Percentiles rank a stretch among this genome's conserved stretches.
Evolutionary conservation across 2,113 vertebrate species (phyloP).

Genomic region (Aphelocoma coerulescens): DNA sequence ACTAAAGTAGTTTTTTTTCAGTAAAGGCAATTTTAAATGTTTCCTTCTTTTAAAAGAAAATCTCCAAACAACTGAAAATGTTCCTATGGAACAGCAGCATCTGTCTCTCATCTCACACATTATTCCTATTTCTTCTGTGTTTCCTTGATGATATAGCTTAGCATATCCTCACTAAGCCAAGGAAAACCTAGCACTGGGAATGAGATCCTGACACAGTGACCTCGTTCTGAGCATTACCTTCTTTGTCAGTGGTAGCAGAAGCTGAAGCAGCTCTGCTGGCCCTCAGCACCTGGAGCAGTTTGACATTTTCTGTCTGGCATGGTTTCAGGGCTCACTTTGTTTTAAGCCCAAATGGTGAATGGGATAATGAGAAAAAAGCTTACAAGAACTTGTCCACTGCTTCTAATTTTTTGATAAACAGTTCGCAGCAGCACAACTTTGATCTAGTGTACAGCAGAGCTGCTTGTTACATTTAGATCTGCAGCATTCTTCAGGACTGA

Average conservation of each 20-base stretch:
- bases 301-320: slow-evolving; percentile 36
- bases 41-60: background rate
- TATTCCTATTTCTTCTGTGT: background rate
- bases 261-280: slow-evolving; percentile 33
- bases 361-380: slow-evolving; percentile 23
- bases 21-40: background rate
- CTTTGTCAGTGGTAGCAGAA: slow-evolving; percentile 34
- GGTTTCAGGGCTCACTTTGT: slow-evolving; percentile 37
- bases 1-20: background rate
- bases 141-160: background rate
- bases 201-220: slow-evolving; percentile 73
- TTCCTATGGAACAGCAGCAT: background rate
- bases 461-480: slow-evolving; percentile 4
- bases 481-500: background rate
- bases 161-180: background rate
- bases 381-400: slow-evolving; percentile 50
- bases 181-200: background rate
- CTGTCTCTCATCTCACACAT: background rate
- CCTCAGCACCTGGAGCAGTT: slow-evolving; percentile 24
- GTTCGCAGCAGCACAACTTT: slow-evolving; percentile 51
- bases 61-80: background rate
- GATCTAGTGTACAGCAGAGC: slow-evolving; percentile 7
- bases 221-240: slow-evolving; percentile 58
- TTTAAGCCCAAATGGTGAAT: slow-evolving; percentile 8
- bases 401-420: slow-evolving; percentile 56